A percentile compares a stretch with the other conserved stretches of the same genome.
phyloP scores from a whole-genome alignment of 2,113 vertebrate genomes.

The Pteronura brasiliensis region DNA sequence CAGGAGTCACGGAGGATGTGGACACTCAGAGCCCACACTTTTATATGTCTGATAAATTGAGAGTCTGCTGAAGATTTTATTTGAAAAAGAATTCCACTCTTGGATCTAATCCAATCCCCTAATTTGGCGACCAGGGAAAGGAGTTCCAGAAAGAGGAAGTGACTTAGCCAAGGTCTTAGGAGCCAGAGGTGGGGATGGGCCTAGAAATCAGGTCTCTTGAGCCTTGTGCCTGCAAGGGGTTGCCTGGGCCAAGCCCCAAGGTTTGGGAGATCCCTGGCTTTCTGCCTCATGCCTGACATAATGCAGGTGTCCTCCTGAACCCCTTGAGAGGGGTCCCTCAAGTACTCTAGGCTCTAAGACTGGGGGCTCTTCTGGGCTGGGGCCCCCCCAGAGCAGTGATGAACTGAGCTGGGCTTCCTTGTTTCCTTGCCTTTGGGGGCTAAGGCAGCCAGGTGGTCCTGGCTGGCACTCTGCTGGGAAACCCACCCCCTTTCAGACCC shows the following conservation, averaged over 20 bases:
- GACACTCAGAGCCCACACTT: background rate
- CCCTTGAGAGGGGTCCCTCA: background rate
- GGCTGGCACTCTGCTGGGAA: background rate
- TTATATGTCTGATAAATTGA: background rate
- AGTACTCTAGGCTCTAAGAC: background rate
- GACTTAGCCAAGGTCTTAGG: background rate
- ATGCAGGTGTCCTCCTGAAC: background rate
- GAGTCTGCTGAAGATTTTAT: background rate
- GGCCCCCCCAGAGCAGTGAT: background rate
- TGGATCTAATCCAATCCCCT: background rate
- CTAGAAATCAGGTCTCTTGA: background rate
- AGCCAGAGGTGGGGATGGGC: background rate
- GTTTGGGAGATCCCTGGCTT: background rate
- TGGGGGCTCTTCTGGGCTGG: background rate
- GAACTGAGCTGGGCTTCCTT: background rate
- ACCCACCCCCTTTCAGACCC: background rate
- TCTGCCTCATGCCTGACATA: background rate
- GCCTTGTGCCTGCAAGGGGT: background rate
- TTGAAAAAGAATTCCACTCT: background rate
- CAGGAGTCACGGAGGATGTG: background rate
- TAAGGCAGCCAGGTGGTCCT: background rate
- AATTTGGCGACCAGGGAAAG: background rate
- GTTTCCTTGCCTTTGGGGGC: background rate
- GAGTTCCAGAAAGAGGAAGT: background rate
- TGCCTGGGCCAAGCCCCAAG: background rate